Percentiles rank a stretch among this genome's conserved stretches.
Evolutionary conservation across 2,113 vertebrate genomes (phyloP).

Genomic region (Ifrita kowaldi): DNA sequence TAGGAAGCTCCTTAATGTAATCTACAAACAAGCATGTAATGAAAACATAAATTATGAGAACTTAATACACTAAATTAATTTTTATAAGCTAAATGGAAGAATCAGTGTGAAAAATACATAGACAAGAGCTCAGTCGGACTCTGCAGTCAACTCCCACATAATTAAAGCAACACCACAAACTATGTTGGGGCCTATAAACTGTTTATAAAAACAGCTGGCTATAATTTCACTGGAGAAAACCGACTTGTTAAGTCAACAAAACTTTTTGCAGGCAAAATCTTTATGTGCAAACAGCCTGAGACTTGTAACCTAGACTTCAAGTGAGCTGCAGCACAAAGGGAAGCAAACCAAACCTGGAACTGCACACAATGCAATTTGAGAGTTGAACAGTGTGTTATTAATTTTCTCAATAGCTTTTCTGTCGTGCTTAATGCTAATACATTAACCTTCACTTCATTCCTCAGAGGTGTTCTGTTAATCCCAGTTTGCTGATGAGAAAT

Average conservation of each 20-base stretch:
- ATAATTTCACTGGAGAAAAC: not conserved
- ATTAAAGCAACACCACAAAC: not conserved
- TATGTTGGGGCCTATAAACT: not conserved
- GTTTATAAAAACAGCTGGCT: not conserved
- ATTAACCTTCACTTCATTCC: not conserved
- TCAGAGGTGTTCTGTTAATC: not conserved
- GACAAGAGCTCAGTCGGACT: not conserved
- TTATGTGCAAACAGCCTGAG: not conserved
- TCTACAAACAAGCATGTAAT: not conserved
- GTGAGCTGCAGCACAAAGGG: not conserved
- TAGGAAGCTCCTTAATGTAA: not conserved
- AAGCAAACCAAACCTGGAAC: not conserved
- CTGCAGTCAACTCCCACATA: not conserved
- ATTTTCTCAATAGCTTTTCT: not conserved
- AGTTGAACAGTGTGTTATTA: not conserved
- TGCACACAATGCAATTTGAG: not conserved
- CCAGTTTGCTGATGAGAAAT: not conserved
- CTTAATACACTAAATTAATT: not conserved
- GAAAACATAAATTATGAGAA: not conserved
- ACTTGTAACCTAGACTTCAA: not conserved
- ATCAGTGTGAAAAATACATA: not conserved
- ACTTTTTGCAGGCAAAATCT: not conserved
- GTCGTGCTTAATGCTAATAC: not conserved
- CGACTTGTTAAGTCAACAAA: not conserved
- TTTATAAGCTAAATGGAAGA: not conserved